phyloP scores from a whole-genome alignment of 2,888 invertebrate genomes.

The Sycophila texana region DNA sequence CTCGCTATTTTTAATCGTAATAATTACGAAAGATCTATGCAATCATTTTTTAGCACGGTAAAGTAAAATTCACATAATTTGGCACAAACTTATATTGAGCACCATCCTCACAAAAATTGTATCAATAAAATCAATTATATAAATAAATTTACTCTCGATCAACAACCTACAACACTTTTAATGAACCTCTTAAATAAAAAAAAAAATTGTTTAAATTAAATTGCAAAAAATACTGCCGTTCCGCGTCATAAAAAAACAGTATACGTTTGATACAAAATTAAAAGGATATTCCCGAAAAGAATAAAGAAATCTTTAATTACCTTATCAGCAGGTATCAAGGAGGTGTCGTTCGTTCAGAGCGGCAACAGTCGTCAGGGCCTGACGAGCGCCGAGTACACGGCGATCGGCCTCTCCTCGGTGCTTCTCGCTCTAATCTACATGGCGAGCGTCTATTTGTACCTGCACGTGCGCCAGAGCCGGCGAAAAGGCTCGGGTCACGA shows the following conservation, averaged over 20 bases:
- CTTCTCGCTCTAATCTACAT: constrained; percentile 92
- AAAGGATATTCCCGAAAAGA: no score
- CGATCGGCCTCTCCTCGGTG: constrained; percentile 89
- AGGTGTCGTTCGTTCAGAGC: constrained; percentile 84
- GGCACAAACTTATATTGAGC: no score
- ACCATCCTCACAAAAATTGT: no score
- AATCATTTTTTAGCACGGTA: not conserved
- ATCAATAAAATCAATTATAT: no score
- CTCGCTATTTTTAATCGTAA: not conserved
- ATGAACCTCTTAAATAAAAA: no score
- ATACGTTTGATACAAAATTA: no score
- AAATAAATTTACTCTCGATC: no score
- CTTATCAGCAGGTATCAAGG: constrained; percentile 78
- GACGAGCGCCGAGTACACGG: constrained; percentile 86
- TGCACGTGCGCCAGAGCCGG: constrained; percentile 85
- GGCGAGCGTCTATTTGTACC: constrained; percentile 88
- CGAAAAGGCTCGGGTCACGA: constrained; percentile 52
- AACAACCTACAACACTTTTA: no score
- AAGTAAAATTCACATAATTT: no score
- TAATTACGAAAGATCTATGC: not conserved
- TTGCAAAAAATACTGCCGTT: no score
- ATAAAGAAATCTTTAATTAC: not conserved
- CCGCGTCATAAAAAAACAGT: no score
- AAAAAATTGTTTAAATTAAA: no score
- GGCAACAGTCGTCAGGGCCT: constrained; percentile 80